These are phyloP conservation scores for Loris lydekkerianus DNA, from an alignment of 2,797 vertebrate species.

Conservation along the genomic window DNA sequence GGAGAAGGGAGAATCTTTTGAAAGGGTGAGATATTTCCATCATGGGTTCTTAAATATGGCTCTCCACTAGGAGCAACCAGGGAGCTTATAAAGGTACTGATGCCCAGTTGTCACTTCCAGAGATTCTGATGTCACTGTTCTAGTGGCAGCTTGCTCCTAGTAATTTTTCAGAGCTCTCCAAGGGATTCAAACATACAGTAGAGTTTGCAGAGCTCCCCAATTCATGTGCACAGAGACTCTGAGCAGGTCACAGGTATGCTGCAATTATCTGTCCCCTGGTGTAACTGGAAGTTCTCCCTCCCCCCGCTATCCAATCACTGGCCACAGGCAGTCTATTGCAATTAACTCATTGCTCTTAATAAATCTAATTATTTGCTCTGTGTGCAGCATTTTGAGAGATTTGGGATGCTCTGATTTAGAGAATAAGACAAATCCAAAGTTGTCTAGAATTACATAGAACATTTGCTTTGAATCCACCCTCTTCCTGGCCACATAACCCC, in stretches of 20 bases:
- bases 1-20: neutral
- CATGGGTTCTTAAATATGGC: neutral
- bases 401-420: neutral
- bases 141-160: too few relatives aligned
- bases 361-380: neutral
- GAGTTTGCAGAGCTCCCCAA: neutral
- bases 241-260: neutral
- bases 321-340: neutral
- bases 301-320: too few relatives aligned
- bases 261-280: too few relatives aligned
- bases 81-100: neutral
- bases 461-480: neutral
- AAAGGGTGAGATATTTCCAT: neutral
- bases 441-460: neutral
- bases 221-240: neutral
- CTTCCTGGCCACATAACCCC: neutral
- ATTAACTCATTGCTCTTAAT: neutral
- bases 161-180: neutral
- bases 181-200: neutral
- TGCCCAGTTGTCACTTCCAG: neutral
- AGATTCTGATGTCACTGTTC: neutral
- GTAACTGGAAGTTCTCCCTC: too few relatives aligned
- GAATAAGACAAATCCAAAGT: neutral
- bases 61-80: rapidly evolving
- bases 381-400: neutral